A percentile compares a stretch with the other conserved stretches of the same genome.
These are phyloP conservation scores for Mya arenaria DNA, from an alignment of 1,140 invertebrate genomes.

Conservation along the genomic window DNA sequence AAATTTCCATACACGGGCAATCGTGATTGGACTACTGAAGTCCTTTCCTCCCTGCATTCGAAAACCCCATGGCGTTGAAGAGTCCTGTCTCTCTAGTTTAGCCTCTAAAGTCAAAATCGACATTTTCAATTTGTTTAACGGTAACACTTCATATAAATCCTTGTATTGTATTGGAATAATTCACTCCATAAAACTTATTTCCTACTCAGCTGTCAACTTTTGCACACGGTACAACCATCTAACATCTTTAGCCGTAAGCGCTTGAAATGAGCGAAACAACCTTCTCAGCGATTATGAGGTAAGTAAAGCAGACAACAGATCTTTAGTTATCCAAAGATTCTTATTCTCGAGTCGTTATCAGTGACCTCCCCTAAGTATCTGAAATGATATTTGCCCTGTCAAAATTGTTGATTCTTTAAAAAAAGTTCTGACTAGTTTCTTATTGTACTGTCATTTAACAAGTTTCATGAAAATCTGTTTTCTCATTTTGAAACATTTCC, in stretches of 20 bases:
- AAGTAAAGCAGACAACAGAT: too few relatives aligned
- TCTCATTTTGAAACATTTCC: too few relatives aligned
- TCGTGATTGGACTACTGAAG: conserved; percentile 90
- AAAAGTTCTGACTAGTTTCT: too few relatives aligned
- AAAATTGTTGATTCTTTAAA: too few relatives aligned
- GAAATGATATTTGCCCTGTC: too few relatives aligned
- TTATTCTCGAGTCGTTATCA: too few relatives aligned
- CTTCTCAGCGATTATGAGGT: too few relatives aligned
- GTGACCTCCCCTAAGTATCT: too few relatives aligned
- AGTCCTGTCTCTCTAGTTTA: conserved; percentile 75
- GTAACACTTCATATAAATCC: background rate
- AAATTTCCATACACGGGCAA: conserved; percentile 73
- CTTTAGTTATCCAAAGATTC: too few relatives aligned
- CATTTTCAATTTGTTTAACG: conserved; percentile 54
- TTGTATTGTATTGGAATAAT: background rate
- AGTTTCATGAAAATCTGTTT: too few relatives aligned
- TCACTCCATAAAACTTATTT: background rate
- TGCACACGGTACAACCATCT: conserved; percentile 1
- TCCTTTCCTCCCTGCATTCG: conserved; percentile 95
- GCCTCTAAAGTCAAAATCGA: conserved; percentile 76
- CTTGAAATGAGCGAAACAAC: background rate
- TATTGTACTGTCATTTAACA: too few relatives aligned
- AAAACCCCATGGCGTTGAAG: conserved; percentile 91
- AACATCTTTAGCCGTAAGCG: background rate
- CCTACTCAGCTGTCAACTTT: background rate